Base-by-base conservation (phyloP, 2,888 invertebrate genomes). In the Drosophila suboccidentalis region DNA sequence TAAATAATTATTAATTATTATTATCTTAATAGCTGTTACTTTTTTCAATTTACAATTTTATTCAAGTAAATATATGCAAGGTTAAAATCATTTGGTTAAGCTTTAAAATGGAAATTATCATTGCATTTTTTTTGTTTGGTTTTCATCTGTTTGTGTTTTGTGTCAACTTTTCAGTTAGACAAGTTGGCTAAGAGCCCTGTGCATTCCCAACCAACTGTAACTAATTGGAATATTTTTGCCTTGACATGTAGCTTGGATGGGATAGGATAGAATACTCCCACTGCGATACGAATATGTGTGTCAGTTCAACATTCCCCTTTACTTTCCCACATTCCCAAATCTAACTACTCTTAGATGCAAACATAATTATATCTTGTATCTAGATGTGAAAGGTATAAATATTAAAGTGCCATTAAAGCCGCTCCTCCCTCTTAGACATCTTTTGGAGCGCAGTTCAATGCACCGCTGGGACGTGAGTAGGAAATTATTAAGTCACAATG, bases 401-500 rank as follows among this genome's bases (percentile, higher is more conserved):
- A 67, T 62, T 71, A 53, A 64, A 72, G 75, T 66, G 61, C 36
- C n/a, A 9, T 43, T 51, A 29, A 32, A 39, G 44, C 36, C 26
- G 38, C 22, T 19, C n/a, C 6, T 0, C 13, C 43, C n/a, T 19
- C 57, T 9, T 19, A 34, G 22, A 22, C 61, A 54, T 60, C 44
- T 67, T 58, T n/a, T 32, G 58, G 41, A 41, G 36, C 41, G 62
- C 66, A 78, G 87, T 87, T 84, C 89, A 84, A 89, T 89, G 83
- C 87, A 80, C 89, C 70, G 59, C 60, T 47, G 62, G 75, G 84
- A 81, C 73, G 75, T 82, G 82, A 89, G 88, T 78, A 73, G 88
- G 80, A 85, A 85, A 89, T 85, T 85, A 85, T 85, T 85, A 79
- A 85, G 88, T 87, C 90, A 86, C 90, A 86, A 87, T 90, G 80